Conservation (phyloP, 2,113 vertebrate species). For the Butorides virescens region DNA sequence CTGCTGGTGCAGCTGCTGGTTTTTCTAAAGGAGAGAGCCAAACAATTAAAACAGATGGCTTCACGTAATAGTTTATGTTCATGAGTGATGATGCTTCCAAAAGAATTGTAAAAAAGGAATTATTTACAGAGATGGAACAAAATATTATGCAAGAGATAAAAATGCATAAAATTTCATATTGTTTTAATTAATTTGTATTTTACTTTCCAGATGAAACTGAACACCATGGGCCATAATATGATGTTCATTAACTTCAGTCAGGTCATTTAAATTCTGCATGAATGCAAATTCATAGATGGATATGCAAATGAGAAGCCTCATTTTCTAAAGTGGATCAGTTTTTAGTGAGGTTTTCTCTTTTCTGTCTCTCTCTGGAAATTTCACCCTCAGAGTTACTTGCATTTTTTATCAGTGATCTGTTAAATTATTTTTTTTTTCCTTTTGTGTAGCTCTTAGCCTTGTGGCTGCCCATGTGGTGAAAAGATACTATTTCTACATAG, state of each 20-base stretch:
- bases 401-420: background rate
- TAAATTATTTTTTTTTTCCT: background rate
- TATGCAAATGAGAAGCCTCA: background rate
- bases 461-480: background rate
- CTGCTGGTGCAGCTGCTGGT: slow-evolving; percentile 68
- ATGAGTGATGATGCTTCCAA: background rate
- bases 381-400: background rate
- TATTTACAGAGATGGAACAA: background rate
- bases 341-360: background rate
- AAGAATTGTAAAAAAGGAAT: background rate
- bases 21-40: slow-evolving; percentile 79
- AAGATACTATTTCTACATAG: background rate
- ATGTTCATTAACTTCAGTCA: background rate
- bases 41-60: background rate
- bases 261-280: background rate
- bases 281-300: background rate
- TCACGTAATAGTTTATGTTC: background rate
- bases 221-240: background rate
- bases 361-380: background rate
- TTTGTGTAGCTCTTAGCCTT: background rate
- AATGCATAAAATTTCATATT: background rate
- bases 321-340: background rate
- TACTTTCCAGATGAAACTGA: background rate
- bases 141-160: background rate
- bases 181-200: background rate